phyloP scores from a whole-genome alignment of 2,888 invertebrate genomes.

The Cheilosia variabilis region DNA sequence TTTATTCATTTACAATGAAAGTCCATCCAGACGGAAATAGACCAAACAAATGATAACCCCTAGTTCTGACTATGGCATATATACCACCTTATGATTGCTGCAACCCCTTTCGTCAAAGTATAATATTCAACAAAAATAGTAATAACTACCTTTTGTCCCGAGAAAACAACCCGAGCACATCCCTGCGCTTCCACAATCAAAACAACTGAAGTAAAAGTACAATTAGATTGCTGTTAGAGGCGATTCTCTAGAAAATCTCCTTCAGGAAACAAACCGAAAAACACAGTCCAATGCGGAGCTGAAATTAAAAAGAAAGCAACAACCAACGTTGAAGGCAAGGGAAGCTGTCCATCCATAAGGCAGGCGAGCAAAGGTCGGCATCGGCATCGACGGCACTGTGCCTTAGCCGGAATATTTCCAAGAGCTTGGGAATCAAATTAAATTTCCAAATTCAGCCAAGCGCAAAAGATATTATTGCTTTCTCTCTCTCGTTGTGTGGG shows the following conservation, averaged over 20 bases:
- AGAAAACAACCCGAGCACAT: conserved; percentile 45
- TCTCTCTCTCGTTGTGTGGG: neutral
- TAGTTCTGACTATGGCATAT: conserved; percentile 9
- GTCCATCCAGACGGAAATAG: conserved; percentile 55
- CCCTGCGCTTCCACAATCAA: conserved; percentile 60
- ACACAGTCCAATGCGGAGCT: neutral
- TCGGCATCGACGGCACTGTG: conserved; percentile 6
- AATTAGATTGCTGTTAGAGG: conserved; percentile 71
- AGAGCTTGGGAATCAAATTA: conserved; percentile 66
- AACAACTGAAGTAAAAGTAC: conserved; percentile 74
- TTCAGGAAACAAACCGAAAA: conserved; percentile 36
- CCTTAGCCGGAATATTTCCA: conserved; percentile 34
- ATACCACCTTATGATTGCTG: conserved; percentile 19
- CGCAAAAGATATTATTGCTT: conserved; percentile 72
- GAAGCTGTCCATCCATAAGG: conserved; percentile 60
- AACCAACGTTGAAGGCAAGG: conserved; percentile 40
- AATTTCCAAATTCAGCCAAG: conserved; percentile 68
- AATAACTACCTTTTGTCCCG: conserved; percentile 53
- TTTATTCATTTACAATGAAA: conserved; percentile 67
- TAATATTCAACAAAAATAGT: conserved; percentile 64
- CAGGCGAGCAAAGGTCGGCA: conserved; percentile 52
- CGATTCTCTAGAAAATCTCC: conserved; percentile 57
- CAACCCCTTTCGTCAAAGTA: conserved; percentile 42
- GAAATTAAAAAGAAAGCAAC: conserved; percentile 53
- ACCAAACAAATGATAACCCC: conserved; percentile 41